Evolutionary conservation across 2,113 vertebrate species (phyloP).

Genomic region (Lipophrys pholis): DNA sequence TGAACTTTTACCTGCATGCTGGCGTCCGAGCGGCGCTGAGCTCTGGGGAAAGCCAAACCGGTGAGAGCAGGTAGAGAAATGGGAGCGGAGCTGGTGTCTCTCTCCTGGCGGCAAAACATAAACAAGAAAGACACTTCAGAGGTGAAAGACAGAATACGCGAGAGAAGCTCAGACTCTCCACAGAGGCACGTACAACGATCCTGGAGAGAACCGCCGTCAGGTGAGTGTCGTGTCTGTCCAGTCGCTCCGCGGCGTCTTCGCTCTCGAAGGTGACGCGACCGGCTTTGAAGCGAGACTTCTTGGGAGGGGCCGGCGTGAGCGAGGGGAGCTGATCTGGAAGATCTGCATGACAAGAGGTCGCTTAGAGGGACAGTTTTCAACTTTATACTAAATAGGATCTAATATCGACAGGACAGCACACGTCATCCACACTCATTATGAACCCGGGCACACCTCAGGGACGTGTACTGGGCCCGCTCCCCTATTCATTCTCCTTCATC

Average conservation of each 20-base stretch:
- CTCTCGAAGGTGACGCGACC: slow-evolving; percentile 82
- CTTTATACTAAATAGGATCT: no score
- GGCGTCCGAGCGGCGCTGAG: slow-evolving; percentile 88
- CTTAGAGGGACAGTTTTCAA: no score
- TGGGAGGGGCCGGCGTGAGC: slow-evolving; percentile 90
- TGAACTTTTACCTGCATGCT: slow-evolving; percentile 83
- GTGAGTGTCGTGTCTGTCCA: slow-evolving; percentile 89
- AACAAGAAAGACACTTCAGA: slow-evolving; percentile 3
- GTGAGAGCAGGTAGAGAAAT: slow-evolving; percentile 88
- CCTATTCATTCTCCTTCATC: no score
- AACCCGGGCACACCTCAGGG: no score
- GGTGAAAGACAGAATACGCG: neutral
- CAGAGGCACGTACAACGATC: slow-evolving; percentile 88
- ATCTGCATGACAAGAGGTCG: slow-evolving; percentile 76
- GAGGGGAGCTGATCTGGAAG: slow-evolving; percentile 90
- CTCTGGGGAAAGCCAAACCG: slow-evolving; percentile 89
- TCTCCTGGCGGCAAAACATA: slow-evolving; percentile 82
- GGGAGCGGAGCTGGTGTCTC: slow-evolving; percentile 87
- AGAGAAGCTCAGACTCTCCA: no score
- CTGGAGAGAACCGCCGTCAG: slow-evolving; percentile 93
- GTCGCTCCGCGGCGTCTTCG: slow-evolving; percentile 86
- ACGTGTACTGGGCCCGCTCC: no score
- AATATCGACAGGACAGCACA: no score
- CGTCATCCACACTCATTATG: no score
- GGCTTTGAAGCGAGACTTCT: slow-evolving; percentile 88